Base-by-base conservation (phyloP, 1,140 invertebrate species). In the Nasonia giraulti region DNA sequence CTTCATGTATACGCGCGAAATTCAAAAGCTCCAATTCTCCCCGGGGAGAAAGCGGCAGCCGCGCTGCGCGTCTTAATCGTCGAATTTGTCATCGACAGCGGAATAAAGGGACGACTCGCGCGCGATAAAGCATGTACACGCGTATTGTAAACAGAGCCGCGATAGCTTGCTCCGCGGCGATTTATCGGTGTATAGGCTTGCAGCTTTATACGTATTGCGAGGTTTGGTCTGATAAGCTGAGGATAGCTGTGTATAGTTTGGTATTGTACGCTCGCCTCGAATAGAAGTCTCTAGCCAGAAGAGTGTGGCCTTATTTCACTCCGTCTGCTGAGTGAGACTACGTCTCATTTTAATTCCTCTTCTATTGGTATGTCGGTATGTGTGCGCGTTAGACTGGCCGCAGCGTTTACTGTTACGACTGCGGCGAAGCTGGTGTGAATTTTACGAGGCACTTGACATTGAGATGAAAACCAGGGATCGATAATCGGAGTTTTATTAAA, bases 1-100 rank as follows among this genome's bases (percentile, higher is more conserved):
- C 37, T 73, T 73, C 33, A 6, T 37, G 10, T 44, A 44, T 44
- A 44, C 40, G 10, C 69, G 37, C 40, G 74, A 11, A 76, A 44
- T 37, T 31, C 11, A 62, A 62, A n/a, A 62, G 55, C 55, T 62
- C 17, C 55, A n/a, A n/a, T 62, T 62, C 55, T n/a, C 20, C 20
- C 55, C 55, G 20, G 1, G 40, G 62, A 75, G 75, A 47, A 69
- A 44, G 55, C 20, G 20, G 55, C 6, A 23, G 73, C 47, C 27
- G 27, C 27, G 27, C 27, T 27, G 11, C 40, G 74, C 33, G 78
- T 80, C 71, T 75, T 75, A 80, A 85, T 85, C 50, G 69, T 80
- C 55, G 55, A 76, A 85, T 80, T 85, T 80, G 77, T 85, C 78
- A 85, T 76, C 47, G 69, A 76, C 80, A 74, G 12, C 47, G 69